A percentile compares a stretch with the other conserved stretches of the same genome.
These are phyloP conservation scores for Tetramorium bicarinatum DNA, from an alignment of 2,888 invertebrate genomes.

Conservation along the genomic window DNA sequence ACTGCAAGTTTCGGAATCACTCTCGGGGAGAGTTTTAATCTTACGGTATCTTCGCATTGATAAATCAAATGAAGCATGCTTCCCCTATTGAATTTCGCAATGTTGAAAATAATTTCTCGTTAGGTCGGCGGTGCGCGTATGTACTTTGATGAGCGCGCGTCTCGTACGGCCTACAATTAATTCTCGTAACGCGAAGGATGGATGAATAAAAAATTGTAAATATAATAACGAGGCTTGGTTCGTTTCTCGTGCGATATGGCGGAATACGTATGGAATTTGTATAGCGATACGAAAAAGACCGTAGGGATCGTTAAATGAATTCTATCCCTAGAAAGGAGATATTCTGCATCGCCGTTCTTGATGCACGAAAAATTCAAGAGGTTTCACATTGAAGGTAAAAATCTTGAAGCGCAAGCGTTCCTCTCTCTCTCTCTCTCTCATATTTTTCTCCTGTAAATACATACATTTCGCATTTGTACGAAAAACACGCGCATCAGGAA, in stretches of 20 bases:
- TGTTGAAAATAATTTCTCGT: slow-evolving; percentile 51
- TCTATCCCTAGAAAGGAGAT: slow-evolving; percentile 32
- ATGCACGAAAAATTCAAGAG: slow-evolving; percentile 25
- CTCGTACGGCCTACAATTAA: slow-evolving; percentile 54
- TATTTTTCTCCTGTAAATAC: slow-evolving; percentile 6
- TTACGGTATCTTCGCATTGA: slow-evolving; percentile 14
- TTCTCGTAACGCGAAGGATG: slow-evolving; percentile 22
- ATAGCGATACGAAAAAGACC: slow-evolving; percentile 31
- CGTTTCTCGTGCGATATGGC: slow-evolving; percentile 10
- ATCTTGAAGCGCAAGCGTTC: slow-evolving; percentile 18
- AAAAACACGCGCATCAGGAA: background rate
- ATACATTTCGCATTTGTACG: background rate
- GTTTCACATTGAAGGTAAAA: slow-evolving; percentile 14
- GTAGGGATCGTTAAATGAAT: slow-evolving; percentile 45
- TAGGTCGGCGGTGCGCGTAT: background rate
- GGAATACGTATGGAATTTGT: slow-evolving; percentile 28
- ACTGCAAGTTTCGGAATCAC: background rate
- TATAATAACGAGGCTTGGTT: slow-evolving; percentile 43
- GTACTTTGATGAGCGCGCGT: slow-evolving; percentile 42
- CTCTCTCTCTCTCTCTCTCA: background rate
- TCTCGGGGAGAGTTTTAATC: slow-evolving; percentile 6
- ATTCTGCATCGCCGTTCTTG: slow-evolving; percentile 11
- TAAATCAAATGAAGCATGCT: slow-evolving; percentile 1
- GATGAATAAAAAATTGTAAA: slow-evolving; percentile 50
- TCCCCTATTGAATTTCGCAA: slow-evolving; percentile 30